phyloP scores from a whole-genome alignment of 2,888 invertebrate species.

The Lepidocyrtoides sp. region DNA sequence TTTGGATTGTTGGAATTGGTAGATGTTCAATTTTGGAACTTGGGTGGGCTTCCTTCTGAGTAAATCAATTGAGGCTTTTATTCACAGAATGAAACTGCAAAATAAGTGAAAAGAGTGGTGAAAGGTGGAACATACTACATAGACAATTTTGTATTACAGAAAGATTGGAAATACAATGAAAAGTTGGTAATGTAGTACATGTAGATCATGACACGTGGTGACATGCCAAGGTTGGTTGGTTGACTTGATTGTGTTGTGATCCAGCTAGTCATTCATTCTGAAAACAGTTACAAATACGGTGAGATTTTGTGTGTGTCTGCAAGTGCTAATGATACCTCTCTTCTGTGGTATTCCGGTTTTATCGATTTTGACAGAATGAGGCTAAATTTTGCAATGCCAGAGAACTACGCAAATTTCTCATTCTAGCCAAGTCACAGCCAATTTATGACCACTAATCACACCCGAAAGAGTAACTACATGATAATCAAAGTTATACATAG shows the following conservation, averaged over 20 bases:
- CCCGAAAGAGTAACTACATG: background rate
- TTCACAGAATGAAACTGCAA: too few species aligned
- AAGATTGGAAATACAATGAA: background rate
- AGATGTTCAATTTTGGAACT: too few species aligned
- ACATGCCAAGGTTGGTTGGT: conserved; percentile 14
- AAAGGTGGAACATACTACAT: background rate
- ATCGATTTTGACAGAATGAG: conserved; percentile 23
- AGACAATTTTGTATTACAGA: background rate
- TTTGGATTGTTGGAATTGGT: too few species aligned
- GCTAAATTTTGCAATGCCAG: background rate
- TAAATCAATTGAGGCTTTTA: background rate
- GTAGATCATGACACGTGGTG: conserved; percentile 29
- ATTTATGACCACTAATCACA: conserved; percentile 56
- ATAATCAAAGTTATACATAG: background rate
- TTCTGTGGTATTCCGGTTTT: conserved; percentile 13
- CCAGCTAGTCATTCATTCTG: background rate
- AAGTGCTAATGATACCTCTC: conserved; percentile 38
- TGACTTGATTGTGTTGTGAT: conserved; percentile 28
- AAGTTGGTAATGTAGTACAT: background rate
- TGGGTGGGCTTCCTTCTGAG: too few species aligned
- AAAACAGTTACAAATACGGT: background rate
- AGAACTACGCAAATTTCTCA: background rate
- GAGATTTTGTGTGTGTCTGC: background rate
- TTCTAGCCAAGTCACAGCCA: conserved; percentile 45
- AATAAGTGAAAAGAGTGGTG: background rate